Evolutionary conservation across 2,797 vertebrate genomes (phyloP).

Genomic region (Paguma larvata): DNA sequence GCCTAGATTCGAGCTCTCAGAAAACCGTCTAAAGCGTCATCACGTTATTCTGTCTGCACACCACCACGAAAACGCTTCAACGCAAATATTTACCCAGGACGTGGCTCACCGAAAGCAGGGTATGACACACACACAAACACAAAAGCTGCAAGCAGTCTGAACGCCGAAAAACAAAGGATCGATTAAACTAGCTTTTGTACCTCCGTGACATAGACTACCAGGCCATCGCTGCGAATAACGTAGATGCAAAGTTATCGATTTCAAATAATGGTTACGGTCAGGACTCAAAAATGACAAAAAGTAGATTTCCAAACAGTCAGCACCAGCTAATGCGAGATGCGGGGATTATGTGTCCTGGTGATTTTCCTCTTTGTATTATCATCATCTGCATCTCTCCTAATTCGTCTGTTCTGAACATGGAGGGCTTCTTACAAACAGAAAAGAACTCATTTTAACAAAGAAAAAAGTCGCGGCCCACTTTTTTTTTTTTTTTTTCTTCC

Average conservation of each 20-base stretch:
- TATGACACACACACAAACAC: background rate
- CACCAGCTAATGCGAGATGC: background rate
- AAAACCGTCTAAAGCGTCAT: background rate
- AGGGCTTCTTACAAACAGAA: background rate
- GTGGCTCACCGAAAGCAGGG: background rate
- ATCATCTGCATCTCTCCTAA: background rate
- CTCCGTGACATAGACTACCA: rapidly evolving
- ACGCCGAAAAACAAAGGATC: background rate
- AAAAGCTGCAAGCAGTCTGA: background rate
- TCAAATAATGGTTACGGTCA: background rate
- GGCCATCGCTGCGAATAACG: background rate
- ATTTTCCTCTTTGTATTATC: background rate
- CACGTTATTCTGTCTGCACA: background rate
- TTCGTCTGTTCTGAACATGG: background rate
- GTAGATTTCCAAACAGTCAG: background rate
- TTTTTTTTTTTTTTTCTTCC: background rate
- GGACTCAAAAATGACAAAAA: background rate
- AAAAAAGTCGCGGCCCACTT: background rate
- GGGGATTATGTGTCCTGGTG: background rate
- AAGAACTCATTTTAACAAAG: background rate
- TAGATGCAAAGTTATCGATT: background rate
- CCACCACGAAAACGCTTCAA: background rate
- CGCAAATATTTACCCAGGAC: background rate
- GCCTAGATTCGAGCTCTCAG: background rate
- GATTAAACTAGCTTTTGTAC: background rate